Base-by-base conservation (phyloP, 1,140 invertebrate genomes). In the Spodoptera frugiperda region DNA sequence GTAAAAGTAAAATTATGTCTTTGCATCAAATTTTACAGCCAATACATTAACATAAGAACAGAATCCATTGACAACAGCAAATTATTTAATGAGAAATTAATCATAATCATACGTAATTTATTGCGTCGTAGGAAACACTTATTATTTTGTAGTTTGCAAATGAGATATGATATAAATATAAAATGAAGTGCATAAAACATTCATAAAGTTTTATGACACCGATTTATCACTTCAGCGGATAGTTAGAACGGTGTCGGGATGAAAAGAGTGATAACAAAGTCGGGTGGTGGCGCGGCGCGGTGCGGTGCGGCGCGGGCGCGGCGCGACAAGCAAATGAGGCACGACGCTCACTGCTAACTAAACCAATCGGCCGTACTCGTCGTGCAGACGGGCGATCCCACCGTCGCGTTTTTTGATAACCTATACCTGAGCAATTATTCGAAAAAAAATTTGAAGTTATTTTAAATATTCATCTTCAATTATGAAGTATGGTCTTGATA, bases 261-360 rank as follows among this genome's bases (percentile, higher is more conserved):
- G 89, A 89, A 93, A 93, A 93, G 89, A 91, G 88, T 90, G 88
- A 78, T 90, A 88, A 91, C 89, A 91, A 91, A 92, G 87, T 91
- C 33, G 57, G 21, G 46, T n/a, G 67, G 46, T 68, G 82, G 73
- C 79, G 81, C 82, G 88, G 83, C 79, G 85, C 86, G 86, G 90
- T 9, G 33, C 33, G 33, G 78, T 25, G 76, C 59, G 84, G 80
- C 79, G 87, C 82, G 82, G 73, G 33, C 79, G 81, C 82, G 88
- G 82, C 78, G 85, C 86, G 86, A 89, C 87, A 87, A 91, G 89
- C 89, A 93, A 92, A 93, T 92, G 92, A 93, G 90, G 92, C 90
- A 89, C 90, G 84, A 89, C 90, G 91, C 90, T 91, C 89, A 83
- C 90, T 92, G 90, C 91, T 92, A 93, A 93, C 92, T 93, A 93